phyloP scores from a whole-genome alignment of 2,797 vertebrate species.

The Platyrinchus mystaceus region DNA sequence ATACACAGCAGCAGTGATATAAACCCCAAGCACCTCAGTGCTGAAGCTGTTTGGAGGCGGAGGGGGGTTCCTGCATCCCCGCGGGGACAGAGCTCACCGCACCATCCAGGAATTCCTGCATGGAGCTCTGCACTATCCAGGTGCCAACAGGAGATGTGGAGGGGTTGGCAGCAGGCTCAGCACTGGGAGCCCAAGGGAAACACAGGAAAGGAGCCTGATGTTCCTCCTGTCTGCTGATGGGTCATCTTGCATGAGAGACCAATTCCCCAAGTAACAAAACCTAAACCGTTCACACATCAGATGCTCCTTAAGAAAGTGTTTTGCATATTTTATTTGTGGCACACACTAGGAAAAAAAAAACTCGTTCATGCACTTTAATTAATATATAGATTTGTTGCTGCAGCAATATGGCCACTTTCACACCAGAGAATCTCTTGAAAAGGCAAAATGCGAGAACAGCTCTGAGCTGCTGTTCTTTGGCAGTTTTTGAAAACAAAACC shows the following conservation, averaged over 20 bases:
- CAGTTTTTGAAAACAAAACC: not conserved
- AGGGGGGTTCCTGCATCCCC: not conserved
- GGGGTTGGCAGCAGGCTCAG: not conserved
- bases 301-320: constrained; percentile 16
- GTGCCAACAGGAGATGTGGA: rapidly evolving
- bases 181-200: not conserved
- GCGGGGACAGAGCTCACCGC: rapidly evolving
- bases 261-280: not conserved
- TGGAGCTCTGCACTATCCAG: rapidly evolving
- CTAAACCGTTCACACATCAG: not conserved
- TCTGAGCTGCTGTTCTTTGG: not conserved
- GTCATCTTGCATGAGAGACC: not conserved
- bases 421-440: constrained; percentile 14
- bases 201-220: rapidly evolving
- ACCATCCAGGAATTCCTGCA: rapidly evolving
- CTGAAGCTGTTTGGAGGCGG: not conserved
- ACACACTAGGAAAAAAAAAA: not conserved
- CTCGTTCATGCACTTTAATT: not conserved
- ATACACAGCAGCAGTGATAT: rapidly evolving
- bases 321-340: not conserved
- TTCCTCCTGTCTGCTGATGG: not conserved
- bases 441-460: not conserved
- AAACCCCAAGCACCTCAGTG: not conserved
- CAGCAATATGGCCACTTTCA: constrained; percentile 19
- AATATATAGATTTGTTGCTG: not conserved